phyloP scores from a whole-genome alignment of 2,797 vertebrate genomes.

The Peromyscus attwateri region DNA sequence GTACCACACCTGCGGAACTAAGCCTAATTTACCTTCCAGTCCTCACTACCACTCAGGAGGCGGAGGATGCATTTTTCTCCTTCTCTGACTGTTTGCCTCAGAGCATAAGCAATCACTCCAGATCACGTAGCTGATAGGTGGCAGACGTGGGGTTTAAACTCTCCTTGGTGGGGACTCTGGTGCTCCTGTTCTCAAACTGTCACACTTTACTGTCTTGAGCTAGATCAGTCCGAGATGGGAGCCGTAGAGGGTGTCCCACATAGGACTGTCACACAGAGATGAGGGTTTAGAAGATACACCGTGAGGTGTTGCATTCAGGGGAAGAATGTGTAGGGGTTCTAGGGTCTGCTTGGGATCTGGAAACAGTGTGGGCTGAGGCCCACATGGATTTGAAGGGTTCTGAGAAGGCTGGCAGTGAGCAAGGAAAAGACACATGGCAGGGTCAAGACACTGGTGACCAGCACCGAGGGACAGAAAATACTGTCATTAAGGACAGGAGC shows the following conservation, averaged over 20 bases:
- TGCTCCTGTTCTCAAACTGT: neutral
- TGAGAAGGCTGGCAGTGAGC: neutral
- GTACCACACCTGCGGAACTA: neutral
- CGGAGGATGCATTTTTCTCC: neutral
- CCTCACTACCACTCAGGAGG: neutral
- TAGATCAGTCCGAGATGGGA: neutral
- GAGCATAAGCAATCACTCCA: neutral
- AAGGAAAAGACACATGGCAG: neutral
- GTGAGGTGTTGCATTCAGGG: neutral
- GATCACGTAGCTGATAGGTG: neutral
- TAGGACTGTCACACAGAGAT: neutral
- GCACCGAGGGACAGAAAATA: neutral
- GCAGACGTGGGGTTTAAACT: neutral
- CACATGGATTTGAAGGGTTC: constrained; percentile 25
- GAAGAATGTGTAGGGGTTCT: neutral
- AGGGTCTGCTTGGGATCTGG: neutral
- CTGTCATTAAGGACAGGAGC: too few species aligned
- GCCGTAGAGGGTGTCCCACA: neutral
- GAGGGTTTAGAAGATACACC: neutral
- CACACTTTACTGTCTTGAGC: neutral
- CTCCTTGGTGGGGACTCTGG: neutral
- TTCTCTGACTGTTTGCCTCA: neutral
- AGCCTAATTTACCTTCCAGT: neutral
- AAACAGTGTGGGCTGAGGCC: neutral
- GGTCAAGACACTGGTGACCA: neutral